phyloP scores from a whole-genome alignment of 2,113 vertebrate genomes.

The Uria lomvia region DNA sequence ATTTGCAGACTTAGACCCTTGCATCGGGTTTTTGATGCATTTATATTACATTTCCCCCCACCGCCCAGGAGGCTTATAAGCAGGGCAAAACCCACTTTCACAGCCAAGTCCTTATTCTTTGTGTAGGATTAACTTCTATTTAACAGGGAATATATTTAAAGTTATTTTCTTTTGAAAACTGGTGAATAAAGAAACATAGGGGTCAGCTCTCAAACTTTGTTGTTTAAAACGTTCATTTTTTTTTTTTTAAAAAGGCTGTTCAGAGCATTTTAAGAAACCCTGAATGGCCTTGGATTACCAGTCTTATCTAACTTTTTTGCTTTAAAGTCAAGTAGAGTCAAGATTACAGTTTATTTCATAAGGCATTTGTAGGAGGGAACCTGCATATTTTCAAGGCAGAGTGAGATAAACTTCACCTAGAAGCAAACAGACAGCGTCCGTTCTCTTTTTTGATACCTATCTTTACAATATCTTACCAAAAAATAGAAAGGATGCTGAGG shows the following conservation, averaged over 20 bases:
- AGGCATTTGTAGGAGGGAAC: background rate
- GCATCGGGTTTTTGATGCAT: background rate
- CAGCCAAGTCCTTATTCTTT: slow-evolving; percentile 1
- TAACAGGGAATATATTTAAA: background rate
- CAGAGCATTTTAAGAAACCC: background rate
- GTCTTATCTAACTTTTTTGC: background rate
- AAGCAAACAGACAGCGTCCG: background rate
- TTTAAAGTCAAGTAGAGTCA: background rate
- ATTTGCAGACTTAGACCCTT: background rate
- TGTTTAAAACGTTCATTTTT: background rate
- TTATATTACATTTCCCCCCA: background rate
- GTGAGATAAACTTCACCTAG: background rate
- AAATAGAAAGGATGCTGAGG: background rate
- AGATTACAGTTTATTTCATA: background rate
- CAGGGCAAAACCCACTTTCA: background rate
- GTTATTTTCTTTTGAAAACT: background rate
- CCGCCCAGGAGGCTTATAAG: background rate
- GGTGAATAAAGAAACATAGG: background rate
- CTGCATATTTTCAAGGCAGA: background rate
- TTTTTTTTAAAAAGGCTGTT: background rate
- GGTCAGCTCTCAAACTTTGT: background rate
- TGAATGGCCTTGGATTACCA: background rate
- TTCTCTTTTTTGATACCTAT: background rate
- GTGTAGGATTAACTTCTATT: background rate
- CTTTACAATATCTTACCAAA: background rate